Conservation (phyloP, 2,888 invertebrate genomes). For the Masnerella sp. region DNA sequence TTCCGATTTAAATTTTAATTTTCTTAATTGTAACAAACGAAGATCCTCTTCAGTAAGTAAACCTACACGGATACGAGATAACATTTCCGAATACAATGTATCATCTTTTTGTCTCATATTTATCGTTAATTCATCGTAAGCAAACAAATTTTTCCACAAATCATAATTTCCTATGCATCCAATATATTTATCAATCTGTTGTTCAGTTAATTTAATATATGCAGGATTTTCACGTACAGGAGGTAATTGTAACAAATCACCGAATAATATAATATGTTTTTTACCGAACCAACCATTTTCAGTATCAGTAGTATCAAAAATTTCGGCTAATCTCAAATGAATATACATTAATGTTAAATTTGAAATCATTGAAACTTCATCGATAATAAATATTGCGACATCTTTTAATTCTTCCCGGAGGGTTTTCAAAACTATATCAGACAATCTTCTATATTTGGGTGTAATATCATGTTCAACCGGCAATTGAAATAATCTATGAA, state of each 20-base stretch:
- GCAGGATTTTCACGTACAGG: conserved; percentile 4
- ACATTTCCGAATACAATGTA: conserved; percentile 34
- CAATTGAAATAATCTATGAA: too few relatives aligned
- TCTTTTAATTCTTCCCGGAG: not conserved
- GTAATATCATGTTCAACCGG: too few relatives aligned
- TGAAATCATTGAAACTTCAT: conserved; percentile 2
- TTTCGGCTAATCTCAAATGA: not conserved
- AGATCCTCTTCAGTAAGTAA: conserved; percentile 13
- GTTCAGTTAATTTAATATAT: conserved; percentile 39
- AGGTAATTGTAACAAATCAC: conserved; percentile 6
- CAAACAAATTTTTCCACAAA: conserved; percentile 66
- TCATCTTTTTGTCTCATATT: conserved; percentile 25
- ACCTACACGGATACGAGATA: conserved; percentile 51
- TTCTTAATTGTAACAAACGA: conserved; percentile 18
- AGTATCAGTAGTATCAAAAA: not conserved
- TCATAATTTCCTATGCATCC: conserved; percentile 42
- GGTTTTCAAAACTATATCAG: not conserved
- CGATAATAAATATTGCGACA: not conserved
- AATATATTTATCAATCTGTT: conserved; percentile 62
- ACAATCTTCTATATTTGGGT: not conserved
- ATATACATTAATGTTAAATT: too few relatives aligned
- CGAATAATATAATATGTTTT: too few relatives aligned
- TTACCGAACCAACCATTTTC: not conserved
- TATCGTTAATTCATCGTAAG: conserved; percentile 61
- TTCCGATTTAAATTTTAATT: conserved; percentile 2